Conservation (phyloP, 2,113 vertebrate genomes). For the Henicopernis longicauda region DNA sequence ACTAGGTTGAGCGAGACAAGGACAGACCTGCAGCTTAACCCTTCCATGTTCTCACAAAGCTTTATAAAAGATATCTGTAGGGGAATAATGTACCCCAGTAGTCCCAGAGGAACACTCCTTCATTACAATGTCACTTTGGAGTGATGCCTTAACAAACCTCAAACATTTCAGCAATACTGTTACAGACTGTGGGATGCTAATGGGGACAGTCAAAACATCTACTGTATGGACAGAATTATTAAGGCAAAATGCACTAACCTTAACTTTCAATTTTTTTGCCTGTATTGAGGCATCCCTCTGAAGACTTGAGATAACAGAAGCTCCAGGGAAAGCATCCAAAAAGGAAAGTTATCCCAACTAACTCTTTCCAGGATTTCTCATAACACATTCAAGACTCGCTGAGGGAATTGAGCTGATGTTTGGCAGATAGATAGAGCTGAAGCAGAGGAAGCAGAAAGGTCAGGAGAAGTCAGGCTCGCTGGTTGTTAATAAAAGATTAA, state of each 20-base stretch:
- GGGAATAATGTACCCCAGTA: neutral
- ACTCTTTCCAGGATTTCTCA: neutral
- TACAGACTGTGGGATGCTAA: neutral
- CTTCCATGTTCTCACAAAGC: neutral
- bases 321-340: neutral
- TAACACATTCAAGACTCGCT: neutral
- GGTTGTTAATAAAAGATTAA: slow-evolving; percentile 20
- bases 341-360: neutral
- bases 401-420: neutral
- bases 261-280: neutral
- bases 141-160: neutral
- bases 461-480: neutral
- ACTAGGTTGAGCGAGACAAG: neutral
- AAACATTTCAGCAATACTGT: neutral
- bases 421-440: neutral
- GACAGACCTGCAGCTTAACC: neutral
- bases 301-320: neutral
- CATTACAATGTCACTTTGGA: neutral
- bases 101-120: neutral
- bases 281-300: neutral
- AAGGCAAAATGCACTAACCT: neutral
- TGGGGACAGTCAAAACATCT: neutral
- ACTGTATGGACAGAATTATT: neutral
- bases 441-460: neutral
- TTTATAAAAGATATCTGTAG: neutral